A percentile compares a stretch with the other conserved stretches of the same genome.
phyloP scores from a whole-genome alignment of 2,113 vertebrate genomes.

The Halcyon senegalensis region DNA sequence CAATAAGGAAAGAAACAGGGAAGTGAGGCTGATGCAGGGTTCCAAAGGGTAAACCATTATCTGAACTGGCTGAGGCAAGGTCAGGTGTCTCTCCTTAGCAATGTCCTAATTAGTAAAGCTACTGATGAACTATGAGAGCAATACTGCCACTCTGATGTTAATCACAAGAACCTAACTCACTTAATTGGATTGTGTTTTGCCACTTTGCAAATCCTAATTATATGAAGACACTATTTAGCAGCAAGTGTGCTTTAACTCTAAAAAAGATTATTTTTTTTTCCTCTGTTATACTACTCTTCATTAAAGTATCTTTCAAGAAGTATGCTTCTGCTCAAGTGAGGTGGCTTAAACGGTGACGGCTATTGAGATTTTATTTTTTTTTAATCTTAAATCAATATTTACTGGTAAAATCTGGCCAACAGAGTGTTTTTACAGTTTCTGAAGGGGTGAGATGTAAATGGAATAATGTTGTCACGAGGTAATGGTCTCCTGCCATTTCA shows the following conservation, averaged over 20 bases:
- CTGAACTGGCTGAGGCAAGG: slow-evolving; percentile 20
- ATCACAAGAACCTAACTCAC: slow-evolving; percentile 37
- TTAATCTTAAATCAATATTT: not conserved
- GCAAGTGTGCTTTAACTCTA: not conserved
- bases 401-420: not conserved
- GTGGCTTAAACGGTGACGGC: not conserved
- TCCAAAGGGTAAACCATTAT: slow-evolving; percentile 2
- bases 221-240: slow-evolving; percentile 15
- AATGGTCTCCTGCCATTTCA: not conserved
- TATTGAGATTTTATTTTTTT: not conserved
- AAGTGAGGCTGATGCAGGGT: not conserved
- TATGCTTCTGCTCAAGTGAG: not conserved
- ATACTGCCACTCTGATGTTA: slow-evolving; percentile 6
- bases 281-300: not conserved
- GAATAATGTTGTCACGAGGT: not conserved
- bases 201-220: slow-evolving; percentile 28
- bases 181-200: slow-evolving; percentile 49
- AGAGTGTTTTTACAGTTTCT: not conserved
- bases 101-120: slow-evolving; percentile 39
- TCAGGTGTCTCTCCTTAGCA: not conserved
- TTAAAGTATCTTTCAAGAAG: not conserved
- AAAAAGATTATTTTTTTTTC: not conserved
- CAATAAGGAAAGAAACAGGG: not conserved
- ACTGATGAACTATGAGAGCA: slow-evolving; percentile 33
- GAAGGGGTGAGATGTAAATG: not conserved